These are phyloP conservation scores for Ammodytes marinus DNA, from an alignment of 2,113 vertebrate species.

Conservation along the genomic window DNA sequence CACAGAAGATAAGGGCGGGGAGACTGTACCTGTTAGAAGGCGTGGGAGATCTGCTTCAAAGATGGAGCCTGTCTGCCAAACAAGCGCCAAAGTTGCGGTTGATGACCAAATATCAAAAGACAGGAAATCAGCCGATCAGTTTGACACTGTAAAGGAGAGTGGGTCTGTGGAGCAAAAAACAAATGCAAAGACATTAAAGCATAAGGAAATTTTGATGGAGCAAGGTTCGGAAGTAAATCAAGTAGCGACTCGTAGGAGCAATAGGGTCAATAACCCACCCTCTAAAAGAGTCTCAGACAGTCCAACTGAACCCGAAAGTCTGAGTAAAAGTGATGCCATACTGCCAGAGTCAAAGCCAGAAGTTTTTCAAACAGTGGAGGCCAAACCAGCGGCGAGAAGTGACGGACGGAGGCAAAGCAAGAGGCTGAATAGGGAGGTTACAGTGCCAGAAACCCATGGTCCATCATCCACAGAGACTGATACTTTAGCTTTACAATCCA, in stretches of 20 bases:
- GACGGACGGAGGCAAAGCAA: conserved; percentile 77
- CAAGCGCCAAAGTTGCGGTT: conserved; percentile 65
- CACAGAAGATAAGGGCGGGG: conserved; percentile 64
- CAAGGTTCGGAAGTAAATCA: conserved; percentile 65
- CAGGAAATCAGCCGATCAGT: conserved; percentile 43
- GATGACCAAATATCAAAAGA: conserved; percentile 78
- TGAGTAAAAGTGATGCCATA: conserved; percentile 51
- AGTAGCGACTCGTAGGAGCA: conserved; percentile 74
- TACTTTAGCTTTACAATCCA: conserved; percentile 44
- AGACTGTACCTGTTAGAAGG: conserved; percentile 66
- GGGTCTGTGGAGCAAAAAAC: conserved; percentile 67
- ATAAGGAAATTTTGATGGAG: conserved; percentile 52
- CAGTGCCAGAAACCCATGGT: conserved; percentile 54
- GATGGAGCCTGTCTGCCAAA: conserved; percentile 55
- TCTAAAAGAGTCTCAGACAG: conserved; percentile 46
- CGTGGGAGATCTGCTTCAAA: conserved; percentile 83
- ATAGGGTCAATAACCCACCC: conserved; percentile 61
- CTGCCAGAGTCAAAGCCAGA: conserved; percentile 67
- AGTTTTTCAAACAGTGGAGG: conserved; percentile 57
- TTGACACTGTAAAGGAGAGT: conserved; percentile 55
- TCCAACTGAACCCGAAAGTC: conserved; percentile 60
- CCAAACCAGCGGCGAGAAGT: conserved; percentile 58
- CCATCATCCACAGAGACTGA: conserved; percentile 52
- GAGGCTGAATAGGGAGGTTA: conserved; percentile 73
- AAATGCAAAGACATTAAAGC: conserved; percentile 68